These are phyloP conservation scores for Varanus salvator DNA, from an alignment of 2,113 vertebrate species.

Conservation along the genomic window DNA sequence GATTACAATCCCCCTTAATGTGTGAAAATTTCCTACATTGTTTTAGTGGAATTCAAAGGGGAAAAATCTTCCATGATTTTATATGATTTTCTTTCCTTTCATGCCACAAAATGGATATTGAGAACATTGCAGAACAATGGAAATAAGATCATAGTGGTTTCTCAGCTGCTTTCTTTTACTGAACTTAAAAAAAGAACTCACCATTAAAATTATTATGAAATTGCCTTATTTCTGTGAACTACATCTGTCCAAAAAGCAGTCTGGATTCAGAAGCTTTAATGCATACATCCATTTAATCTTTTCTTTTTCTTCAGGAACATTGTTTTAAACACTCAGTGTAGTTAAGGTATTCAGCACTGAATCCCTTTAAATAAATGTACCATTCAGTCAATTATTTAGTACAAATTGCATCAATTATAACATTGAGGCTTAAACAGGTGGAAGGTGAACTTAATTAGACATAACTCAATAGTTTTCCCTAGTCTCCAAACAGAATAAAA, in stretches of 20 bases:
- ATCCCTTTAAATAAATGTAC: conserved; percentile 19
- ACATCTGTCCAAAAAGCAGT: neutral
- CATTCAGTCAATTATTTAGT: conserved; percentile 27
- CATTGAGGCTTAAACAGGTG: conserved; percentile 10
- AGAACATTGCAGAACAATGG: conserved; percentile 17
- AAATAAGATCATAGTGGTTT: conserved; percentile 28
- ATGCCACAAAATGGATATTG: neutral
- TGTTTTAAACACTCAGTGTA: conserved; percentile 40
- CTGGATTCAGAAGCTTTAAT: neutral
- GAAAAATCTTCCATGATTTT: neutral
- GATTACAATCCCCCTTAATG: neutral
- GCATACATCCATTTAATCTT: too few species aligned
- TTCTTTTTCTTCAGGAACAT: neutral
- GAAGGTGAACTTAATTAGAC: neutral
- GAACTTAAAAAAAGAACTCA: neutral
- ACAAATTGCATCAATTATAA: conserved; percentile 21
- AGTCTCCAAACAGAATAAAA: conserved; percentile 22
- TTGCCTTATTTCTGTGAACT: neutral
- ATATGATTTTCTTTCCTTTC: neutral
- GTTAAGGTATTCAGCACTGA: neutral
- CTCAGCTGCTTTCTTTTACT: neutral
- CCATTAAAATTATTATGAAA: neutral
- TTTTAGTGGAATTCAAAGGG: neutral
- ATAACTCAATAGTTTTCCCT: neutral
- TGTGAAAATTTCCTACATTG: neutral